Evolutionary conservation across 2,888 invertebrate species (phyloP), one percentile per base, ranked within the genome.

Genomic region (Digitonthophagus gazella): DNA sequence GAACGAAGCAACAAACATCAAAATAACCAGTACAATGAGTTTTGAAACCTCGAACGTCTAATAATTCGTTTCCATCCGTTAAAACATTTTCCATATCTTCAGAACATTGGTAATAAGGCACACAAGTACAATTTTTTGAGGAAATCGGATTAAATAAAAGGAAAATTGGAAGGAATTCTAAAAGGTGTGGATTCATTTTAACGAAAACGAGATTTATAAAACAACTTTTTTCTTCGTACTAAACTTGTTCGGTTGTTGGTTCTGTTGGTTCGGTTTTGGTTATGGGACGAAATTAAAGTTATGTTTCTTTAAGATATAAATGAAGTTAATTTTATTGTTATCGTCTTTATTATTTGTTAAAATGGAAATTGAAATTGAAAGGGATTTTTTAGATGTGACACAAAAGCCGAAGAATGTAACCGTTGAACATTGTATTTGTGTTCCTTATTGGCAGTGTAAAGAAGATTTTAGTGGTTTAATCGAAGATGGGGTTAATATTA

Each of bases 381-480:
- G 4, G 14, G 28, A 44, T 44, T 44, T 44, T 44, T 44, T 44
- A 44, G 28, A 44, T 3, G 3, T 44, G 1, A 44, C 6, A 8
- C 28, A 8, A 44, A 44, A 44, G 11, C 6, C 2, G 1, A 44
- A 44, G 3, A 44, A 44, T 44, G 3, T 44, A 3, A 44, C 28
- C 8, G 11, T 44, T 8, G 61, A 67, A 61, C 58, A 75, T 72
- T 81, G 81, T 74, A 70, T 79, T 67, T 81, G 80, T 72, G 79
- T 81, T 11, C 81, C 81, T 1, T 81, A 77, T 71, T 81, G 80
- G 80, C 79, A 80, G 69, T 81, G 81, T 68, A 78, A 79, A 67
- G 79, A 79, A 56, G 79, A 81, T 65, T 78, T 75, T 58, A 79
- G 76, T 56, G 80, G 78, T 8, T 67, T 80, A 22, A 72, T 78